Percentiles rank a stretch among this genome's conserved stretches.
Conservation (phyloP, 2,113 vertebrate genomes). For the Ariopsis seemanni region DNA sequence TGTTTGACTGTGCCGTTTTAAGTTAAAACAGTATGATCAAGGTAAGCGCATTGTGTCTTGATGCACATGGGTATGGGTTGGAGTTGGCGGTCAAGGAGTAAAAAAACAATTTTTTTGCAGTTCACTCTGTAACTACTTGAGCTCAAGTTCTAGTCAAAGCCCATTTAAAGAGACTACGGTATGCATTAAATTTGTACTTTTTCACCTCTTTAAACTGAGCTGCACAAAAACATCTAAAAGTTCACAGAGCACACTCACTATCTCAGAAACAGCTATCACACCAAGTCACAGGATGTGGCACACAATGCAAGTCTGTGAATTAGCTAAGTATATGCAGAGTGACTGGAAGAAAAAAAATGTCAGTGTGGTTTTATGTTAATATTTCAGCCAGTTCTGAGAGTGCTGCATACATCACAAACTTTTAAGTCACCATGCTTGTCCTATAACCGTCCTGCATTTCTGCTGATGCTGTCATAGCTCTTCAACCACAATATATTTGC, state of each 20-base stretch:
- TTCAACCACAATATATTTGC: slow-evolving; percentile 53
- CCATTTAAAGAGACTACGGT: background rate
- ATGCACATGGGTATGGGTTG: background rate
- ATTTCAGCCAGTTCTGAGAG: slow-evolving; percentile 34
- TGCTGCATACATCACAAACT: slow-evolving; percentile 45
- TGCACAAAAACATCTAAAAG: background rate
- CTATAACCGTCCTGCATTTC: slow-evolving; percentile 53
- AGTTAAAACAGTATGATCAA: background rate
- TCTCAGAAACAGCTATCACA: background rate
- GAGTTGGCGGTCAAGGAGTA: background rate
- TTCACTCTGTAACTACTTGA: background rate
- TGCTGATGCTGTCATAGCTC: slow-evolving; percentile 60
- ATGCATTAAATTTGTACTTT: background rate
- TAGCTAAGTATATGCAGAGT: slow-evolving; percentile 9
- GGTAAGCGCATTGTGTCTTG: background rate
- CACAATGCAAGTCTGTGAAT: slow-evolving; percentile 23
- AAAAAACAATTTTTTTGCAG: background rate
- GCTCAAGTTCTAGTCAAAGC: background rate
- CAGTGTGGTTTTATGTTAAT: slow-evolving; percentile 50
- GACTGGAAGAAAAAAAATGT: slow-evolving; percentile 25
- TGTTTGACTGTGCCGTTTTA: background rate
- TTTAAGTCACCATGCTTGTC: slow-evolving; percentile 63
- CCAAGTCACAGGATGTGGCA: slow-evolving; percentile 12
- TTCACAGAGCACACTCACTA: background rate
- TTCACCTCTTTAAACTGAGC: background rate